A percentile compares a stretch with the other conserved stretches of the same genome.
Evolutionary conservation across 1,140 invertebrate species (phyloP).

Genomic region (Plutomurus gul): DNA sequence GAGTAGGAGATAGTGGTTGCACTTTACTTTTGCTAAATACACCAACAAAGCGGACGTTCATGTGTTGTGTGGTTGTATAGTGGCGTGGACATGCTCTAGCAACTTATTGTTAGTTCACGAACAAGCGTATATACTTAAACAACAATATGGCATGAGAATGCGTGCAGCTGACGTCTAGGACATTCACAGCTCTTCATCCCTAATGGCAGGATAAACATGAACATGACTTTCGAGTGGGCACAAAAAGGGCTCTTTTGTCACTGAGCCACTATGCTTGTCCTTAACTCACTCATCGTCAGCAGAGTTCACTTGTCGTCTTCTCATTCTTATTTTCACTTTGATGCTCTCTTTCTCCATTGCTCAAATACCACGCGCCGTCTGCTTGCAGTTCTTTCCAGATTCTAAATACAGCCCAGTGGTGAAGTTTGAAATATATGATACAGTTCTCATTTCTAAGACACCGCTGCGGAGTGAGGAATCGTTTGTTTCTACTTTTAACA

Average conservation of each 20-base stretch:
- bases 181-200: slow-evolving; percentile 34
- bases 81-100: neutral
- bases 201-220: slow-evolving; percentile 48
- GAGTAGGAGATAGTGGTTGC: too few relatives aligned
- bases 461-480: too few relatives aligned
- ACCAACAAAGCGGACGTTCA: too few relatives aligned
- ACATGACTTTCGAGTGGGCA: slow-evolving; percentile 40
- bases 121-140: neutral
- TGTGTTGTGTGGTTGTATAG: neutral
- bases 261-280: neutral
- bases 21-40: too few relatives aligned
- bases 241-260: slow-evolving; percentile 32
- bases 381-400: neutral
- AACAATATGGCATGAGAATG: slow-evolving; percentile 36
- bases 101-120: neutral
- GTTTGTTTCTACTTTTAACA: neutral
- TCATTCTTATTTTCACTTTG: neutral
- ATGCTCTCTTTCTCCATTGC: neutral
- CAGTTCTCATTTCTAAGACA: too few relatives aligned
- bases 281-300: neutral
- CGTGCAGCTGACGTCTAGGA: slow-evolving; percentile 40
- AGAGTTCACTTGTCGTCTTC: neutral
- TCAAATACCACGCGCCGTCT: neutral
- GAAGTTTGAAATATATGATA: too few relatives aligned
- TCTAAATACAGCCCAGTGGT: too few relatives aligned